Base-by-base conservation (phyloP, 2,113 vertebrate genomes). In the Nothocercus nigrocapillus region DNA sequence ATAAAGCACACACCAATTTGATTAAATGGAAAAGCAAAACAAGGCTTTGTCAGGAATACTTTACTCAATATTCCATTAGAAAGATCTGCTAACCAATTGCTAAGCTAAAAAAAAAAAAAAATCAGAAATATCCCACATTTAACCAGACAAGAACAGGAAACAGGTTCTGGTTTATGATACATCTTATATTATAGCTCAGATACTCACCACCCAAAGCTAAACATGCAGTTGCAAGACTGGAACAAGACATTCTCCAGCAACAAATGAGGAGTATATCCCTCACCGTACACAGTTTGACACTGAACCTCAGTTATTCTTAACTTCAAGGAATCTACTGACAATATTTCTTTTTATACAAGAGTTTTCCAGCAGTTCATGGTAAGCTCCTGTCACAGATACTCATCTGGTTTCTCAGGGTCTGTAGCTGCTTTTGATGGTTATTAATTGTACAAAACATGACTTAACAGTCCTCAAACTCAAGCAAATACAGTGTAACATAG, bases 51-150 rank as follows among this genome's bases (percentile, higher is more conserved):
- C 24, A 79, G 76, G 54, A 88, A 85, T 51, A 61, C 17, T 0
- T 0, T 64, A 85, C 7, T 59, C 49, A 53, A 42, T 13, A 30
- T 78, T 64, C 28, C 38, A 75, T n/a, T 79, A 74, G n/a, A 82
- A 72, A 91, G 25, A 64, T n/a, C 20, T 63, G 15, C 30, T 63
- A 62, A 77, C 44, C 90, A 30, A 21, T 88, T 72, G 11, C 51
- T 74, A 93, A 78, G 12, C 8, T 56, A n/a, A n/a, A n/a, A n/a
- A n/a, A n/a, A n/a, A n/a, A 83, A 83, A 83, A 91, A 91, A 85
- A 63, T 74, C 82, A 70, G 27, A 18, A 74, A 9, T 11, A 67
- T 4, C 7, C 32, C 76, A 59, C 24, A 77, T 66, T 74, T 88
- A 66, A 93, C 85, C 25, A 91, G 30, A 69, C 5, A n/a, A 6